These are phyloP conservation scores for Blastomussa wellsi DNA, from an alignment of 92 coral and sea anemone genomes.

Conservation along the genomic window DNA sequence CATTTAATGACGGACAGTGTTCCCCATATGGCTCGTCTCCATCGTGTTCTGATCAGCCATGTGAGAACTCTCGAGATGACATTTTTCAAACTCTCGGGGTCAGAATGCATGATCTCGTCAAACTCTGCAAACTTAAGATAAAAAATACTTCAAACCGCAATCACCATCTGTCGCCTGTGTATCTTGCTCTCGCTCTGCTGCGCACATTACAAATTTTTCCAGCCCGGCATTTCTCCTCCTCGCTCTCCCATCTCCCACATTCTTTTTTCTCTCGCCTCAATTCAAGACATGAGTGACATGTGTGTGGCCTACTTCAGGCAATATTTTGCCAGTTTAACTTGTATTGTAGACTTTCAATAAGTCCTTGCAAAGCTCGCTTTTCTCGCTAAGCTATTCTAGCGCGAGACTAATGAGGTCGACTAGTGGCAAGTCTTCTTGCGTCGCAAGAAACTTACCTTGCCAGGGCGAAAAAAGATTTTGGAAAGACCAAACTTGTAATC, in stretches of 20 bases:
- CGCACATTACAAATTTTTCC: no score
- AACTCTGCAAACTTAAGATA: slow-evolving; percentile 86
- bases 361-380: no score
- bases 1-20: slow-evolving; percentile 92
- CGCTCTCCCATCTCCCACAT: background rate
- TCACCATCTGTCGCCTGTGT: background rate
- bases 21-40: slow-evolving; percentile 97
- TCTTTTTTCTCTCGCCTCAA: background rate
- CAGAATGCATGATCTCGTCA: slow-evolving; percentile 93
- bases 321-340: no score
- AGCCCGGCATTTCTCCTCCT: background rate
- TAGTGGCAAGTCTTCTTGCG: no score
- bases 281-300: background rate
- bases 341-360: no score
- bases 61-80: slow-evolving; percentile 85
- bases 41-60: slow-evolving; percentile 86
- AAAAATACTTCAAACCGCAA: no score
- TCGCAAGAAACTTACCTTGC: no score
- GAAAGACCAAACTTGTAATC: slow-evolving; percentile 97
- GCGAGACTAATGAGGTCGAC: no score
- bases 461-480: slow-evolving; percentile 96
- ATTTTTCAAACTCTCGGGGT: slow-evolving; percentile 87
- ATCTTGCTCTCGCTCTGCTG: background rate
- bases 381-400: no score
- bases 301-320: no score